Base-by-base conservation (phyloP, 2,797 vertebrate species). In the Discoglossus pictus region DNA sequence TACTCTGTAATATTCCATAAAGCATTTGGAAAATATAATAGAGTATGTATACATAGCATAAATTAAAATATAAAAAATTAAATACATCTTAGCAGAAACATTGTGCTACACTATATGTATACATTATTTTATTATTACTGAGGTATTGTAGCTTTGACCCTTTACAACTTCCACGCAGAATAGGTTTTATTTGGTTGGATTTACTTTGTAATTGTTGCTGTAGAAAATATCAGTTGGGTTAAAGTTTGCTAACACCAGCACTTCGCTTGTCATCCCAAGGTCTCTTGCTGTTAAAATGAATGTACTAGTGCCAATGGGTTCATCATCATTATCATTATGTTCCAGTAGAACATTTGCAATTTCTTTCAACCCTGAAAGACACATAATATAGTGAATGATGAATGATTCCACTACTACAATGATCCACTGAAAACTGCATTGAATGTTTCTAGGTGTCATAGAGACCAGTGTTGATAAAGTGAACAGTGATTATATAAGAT, bases 271-370 rank as follows among this genome's bases (percentile, higher is more conserved):
- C 77, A 82, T 68, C 75, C 77, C 72, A 58, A 59, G 61, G 74
- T 79, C 80, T 71, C 79, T 82, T 82, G 80, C 75, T 74, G 73
- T 67, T 78, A 79, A 83, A 75, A 64, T 64, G 38, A 64, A 64
- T 44, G 47, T 43, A 64, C 47, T 78, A 76, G 73, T 78, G 74
- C 77, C 78, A 82, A 79, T 79, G 79, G 78, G 78, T 68, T 0
- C 71, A 71, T 84, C 76, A 73, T 83, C 54, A 23, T 84, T 82
- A 80, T 78, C 83, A 80, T 80, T 82, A 81, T 75, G 63, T 79
- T 80, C 65, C 79, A 79, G 80, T 79, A 78, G 79, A 84, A 80
- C 72, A 73, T 74, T 84, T 84, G 80, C 74, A 69, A 82, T 80
- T 79, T 84, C 61, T 64, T 78, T 76, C 79, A 79, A 43, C 79